Conservation (phyloP, 1,140 invertebrate species). For the Pantala flavescens region DNA sequence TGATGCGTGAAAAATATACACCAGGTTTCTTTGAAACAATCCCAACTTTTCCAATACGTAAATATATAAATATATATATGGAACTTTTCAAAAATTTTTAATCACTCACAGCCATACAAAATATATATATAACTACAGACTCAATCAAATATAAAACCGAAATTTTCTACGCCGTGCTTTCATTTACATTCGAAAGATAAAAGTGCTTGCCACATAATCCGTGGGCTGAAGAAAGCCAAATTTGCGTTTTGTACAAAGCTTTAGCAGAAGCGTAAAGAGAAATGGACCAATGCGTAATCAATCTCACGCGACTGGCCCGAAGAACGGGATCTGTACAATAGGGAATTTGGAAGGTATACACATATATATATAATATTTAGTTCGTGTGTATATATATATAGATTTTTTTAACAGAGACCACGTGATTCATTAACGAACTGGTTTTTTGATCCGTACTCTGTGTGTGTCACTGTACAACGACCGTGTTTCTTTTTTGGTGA, state of each 20-base stretch:
- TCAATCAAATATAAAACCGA: constrained; percentile 9
- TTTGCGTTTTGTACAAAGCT: constrained; percentile 3
- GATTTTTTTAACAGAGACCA: too few relatives aligned
- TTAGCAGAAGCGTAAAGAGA: neutral
- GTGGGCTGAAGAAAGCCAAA: neutral
- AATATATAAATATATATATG: neutral
- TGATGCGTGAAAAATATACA: too few relatives aligned
- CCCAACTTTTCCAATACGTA: neutral
- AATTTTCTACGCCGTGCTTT: constrained; percentile 2
- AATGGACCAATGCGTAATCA: neutral
- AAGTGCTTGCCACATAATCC: neutral
- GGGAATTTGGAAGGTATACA: too few relatives aligned
- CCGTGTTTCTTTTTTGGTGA: too few relatives aligned
- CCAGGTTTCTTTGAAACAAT: too few relatives aligned
- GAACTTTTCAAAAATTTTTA: neutral
- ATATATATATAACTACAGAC: neutral
- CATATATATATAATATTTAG: too few relatives aligned
- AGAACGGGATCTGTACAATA: too few relatives aligned
- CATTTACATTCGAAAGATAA: constrained; percentile 10
- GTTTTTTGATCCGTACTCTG: too few relatives aligned
- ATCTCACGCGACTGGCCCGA: too few relatives aligned
- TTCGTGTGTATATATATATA: too few relatives aligned
- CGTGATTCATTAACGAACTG: too few relatives aligned
- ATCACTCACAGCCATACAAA: constrained; percentile 8
- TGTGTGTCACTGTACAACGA: too few relatives aligned